Conservation (phyloP, 2,113 vertebrate genomes). For the Boleophthalmus pectinirostris region DNA sequence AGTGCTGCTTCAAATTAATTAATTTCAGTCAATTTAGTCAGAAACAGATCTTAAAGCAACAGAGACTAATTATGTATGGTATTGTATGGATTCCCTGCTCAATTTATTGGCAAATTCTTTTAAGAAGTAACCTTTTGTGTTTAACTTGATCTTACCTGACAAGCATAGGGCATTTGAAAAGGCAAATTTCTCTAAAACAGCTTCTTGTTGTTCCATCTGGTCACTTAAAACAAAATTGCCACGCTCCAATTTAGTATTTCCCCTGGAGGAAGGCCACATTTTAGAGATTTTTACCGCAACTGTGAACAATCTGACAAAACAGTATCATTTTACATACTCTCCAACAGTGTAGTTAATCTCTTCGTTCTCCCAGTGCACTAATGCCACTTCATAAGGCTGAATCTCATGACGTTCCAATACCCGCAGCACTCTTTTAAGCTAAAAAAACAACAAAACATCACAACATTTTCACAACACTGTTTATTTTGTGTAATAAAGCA, state of each 20-base stretch:
- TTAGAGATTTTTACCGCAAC: background rate
- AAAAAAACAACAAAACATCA: background rate
- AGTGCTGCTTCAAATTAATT: background rate
- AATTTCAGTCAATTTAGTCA: background rate
- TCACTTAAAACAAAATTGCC: conserved; percentile 88
- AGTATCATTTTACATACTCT: conserved; percentile 77
- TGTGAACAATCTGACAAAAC: conserved; percentile 3
- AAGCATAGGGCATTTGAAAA: conserved; percentile 97
- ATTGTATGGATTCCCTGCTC: background rate
- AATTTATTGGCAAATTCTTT: background rate
- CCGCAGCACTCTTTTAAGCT: conserved; percentile 87
- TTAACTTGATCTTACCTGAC: conserved; percentile 80
- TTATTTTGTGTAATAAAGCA: background rate
- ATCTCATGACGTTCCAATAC: conserved; percentile 92
- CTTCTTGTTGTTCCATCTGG: conserved; percentile 79
- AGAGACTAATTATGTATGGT: background rate
- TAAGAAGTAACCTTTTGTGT: background rate
- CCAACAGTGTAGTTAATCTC: conserved; percentile 90
- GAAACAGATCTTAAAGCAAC: background rate
- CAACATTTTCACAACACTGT: background rate
- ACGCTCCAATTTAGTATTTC: conserved; percentile 87
- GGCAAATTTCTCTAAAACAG: conserved; percentile 92
- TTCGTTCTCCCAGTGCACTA: conserved; percentile 98
- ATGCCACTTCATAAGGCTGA: conserved; percentile 91
- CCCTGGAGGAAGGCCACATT: conserved; percentile 71